Conservation (phyloP, 2,113 vertebrate species). For the Ranitomeya imitator region DNA sequence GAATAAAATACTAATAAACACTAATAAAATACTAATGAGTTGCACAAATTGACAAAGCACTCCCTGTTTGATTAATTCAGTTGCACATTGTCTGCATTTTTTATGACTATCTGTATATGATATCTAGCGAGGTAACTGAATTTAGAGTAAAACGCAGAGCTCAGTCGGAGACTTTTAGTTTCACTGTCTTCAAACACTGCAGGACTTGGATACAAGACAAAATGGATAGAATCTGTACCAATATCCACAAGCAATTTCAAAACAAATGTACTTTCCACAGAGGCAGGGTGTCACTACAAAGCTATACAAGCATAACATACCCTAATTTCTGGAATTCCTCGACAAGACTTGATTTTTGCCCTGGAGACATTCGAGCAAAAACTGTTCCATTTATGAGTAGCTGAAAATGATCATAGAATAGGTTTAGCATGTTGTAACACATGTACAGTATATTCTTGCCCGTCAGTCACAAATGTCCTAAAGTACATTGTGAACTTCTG, state of each 20-base stretch:
- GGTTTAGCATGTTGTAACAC: background rate
- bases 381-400: slow-evolving; percentile 76
- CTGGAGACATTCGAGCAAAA: slow-evolving; percentile 81
- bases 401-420: slow-evolving; percentile 61
- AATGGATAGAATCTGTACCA: background rate
- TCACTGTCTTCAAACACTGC: background rate
- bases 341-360: slow-evolving; percentile 76
- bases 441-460: background rate
- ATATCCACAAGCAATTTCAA: background rate
- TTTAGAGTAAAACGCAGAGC: too few species aligned
- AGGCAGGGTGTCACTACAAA: background rate
- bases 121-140: too few species aligned
- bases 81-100: too few species aligned
- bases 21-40: too few species aligned
- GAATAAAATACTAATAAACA: too few species aligned
- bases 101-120: too few species aligned
- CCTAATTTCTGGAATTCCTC: slow-evolving; percentile 81
- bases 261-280: background rate
- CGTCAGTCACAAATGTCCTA: background rate
- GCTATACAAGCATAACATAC: slow-evolving; percentile 67
- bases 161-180: too few species aligned
- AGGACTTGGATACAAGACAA: background rate
- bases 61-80: too few species aligned
- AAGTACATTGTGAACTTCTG: background rate
- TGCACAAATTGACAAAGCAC: too few species aligned